Conservation (phyloP, 2,113 vertebrate species). For the Ascaphus truei region DNA sequence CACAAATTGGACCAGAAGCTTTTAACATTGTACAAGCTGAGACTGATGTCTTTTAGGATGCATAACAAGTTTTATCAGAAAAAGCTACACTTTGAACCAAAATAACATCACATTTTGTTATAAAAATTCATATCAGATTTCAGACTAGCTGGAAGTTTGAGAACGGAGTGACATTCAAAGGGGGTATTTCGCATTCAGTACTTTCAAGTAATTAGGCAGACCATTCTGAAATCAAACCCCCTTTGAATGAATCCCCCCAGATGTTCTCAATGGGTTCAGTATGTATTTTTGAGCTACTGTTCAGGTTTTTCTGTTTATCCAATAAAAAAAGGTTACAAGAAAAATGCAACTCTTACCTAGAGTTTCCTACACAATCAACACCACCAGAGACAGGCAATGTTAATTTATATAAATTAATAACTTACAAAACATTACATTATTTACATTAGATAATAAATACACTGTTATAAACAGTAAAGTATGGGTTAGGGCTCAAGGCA, state of each 20-base stretch:
- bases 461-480: conserved; percentile 97
- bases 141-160: conserved; percentile 62
- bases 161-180: conserved; percentile 18
- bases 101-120: conserved; percentile 73
- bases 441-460: conserved; percentile 98
- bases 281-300: conserved; percentile 66
- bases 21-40: conserved; percentile 82
- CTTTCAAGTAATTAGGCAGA: conserved; percentile 31
- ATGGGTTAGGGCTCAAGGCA: conserved; percentile 83
- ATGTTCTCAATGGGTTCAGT: conserved; percentile 53
- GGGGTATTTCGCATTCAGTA: conserved; percentile 36
- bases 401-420: conserved; percentile 99
- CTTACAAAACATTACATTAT: conserved; percentile 98
- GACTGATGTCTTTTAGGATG: conserved; percentile 75
- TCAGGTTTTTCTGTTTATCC: conserved; percentile 60
- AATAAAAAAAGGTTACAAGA: conserved; percentile 72
- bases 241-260: conserved; percentile 11
- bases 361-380: conserved; percentile 89
- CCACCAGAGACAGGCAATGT: conserved; percentile 87
- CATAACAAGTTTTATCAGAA: conserved; percentile 82
- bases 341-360: conserved; percentile 84
- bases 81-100: conserved; percentile 87
- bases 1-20: conserved; percentile 81
- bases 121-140: conserved; percentile 76
- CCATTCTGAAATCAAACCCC: conserved; percentile 4